These are phyloP conservation scores for Polydrusus cervinus DNA, from an alignment of 2,888 invertebrate species.

Conservation along the genomic window DNA sequence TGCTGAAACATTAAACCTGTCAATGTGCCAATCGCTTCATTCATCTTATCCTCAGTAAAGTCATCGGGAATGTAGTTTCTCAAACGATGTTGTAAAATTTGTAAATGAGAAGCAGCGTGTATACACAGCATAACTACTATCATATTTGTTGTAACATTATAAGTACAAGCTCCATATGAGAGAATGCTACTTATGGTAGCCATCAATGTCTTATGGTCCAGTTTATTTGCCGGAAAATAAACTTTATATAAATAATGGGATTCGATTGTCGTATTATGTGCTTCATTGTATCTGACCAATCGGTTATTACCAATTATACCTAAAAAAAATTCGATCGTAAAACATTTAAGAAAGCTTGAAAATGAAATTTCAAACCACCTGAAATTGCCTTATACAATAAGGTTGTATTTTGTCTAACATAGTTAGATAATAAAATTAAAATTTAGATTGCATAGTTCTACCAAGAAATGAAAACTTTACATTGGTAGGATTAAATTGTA, in stretches of 20 bases:
- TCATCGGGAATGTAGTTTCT: constrained; percentile 25
- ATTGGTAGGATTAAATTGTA: no score
- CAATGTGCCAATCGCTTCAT: background rate
- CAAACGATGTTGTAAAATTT: constrained; percentile 33
- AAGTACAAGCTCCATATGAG: constrained; percentile 9
- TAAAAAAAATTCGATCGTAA: constrained; percentile 9
- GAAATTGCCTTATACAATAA: no score
- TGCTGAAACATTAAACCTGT: background rate
- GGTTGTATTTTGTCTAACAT: no score
- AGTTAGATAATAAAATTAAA: no score
- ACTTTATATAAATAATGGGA: constrained; percentile 35
- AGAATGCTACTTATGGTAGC: background rate
- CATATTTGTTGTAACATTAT: constrained; percentile 22
- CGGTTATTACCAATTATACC: constrained; percentile 14
- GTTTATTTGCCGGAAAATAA: constrained; percentile 18
- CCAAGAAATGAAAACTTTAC: no score
- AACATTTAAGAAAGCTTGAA: no score
- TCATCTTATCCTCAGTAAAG: background rate
- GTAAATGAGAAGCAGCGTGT: constrained; percentile 25
- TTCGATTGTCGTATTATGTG: constrained; percentile 19
- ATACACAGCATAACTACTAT: constrained; percentile 21
- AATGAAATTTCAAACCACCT: no score
- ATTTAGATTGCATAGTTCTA: no score
- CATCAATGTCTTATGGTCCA: constrained; percentile 5
- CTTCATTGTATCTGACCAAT: constrained; percentile 10